A percentile compares a stretch with the other conserved stretches of the same genome.
phyloP scores from a whole-genome alignment of 2,888 invertebrate genomes.

The Aleiodes alternator region DNA sequence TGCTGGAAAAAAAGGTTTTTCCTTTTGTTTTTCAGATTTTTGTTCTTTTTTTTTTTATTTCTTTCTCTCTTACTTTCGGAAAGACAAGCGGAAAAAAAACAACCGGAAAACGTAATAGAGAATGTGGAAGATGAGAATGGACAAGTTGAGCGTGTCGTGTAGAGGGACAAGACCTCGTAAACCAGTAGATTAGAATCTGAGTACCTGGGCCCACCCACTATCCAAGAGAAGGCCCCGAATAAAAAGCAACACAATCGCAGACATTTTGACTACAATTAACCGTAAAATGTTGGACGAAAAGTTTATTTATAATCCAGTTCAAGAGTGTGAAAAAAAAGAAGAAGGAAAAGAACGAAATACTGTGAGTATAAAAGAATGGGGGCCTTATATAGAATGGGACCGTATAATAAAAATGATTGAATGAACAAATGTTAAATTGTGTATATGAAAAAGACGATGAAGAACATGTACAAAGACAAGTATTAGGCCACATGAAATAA shows the following conservation, averaged over 20 bases:
- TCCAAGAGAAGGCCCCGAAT: neutral
- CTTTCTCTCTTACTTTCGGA: too few species aligned
- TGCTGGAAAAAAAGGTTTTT: conserved; percentile 32
- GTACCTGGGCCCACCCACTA: conserved; percentile 70
- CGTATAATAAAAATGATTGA: conserved; percentile 50
- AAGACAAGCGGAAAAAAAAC: neutral
- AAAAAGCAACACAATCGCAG: conserved; percentile 51
- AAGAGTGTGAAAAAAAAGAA: conserved; percentile 44
- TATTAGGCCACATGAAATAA: conserved; percentile 41
- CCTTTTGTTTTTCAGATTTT: conserved; percentile 2
- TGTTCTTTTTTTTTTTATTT: neutral
- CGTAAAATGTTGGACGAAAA: conserved; percentile 63
- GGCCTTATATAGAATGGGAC: conserved; percentile 26
- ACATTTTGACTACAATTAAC: conserved; percentile 70
- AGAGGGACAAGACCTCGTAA: conserved; percentile 58
- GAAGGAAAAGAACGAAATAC: conserved; percentile 40
- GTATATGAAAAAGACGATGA: conserved; percentile 43
- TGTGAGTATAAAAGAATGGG: neutral
- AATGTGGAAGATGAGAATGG: conserved; percentile 44
- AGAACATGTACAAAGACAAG: conserved; percentile 50
- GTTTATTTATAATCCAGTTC: conserved; percentile 63
- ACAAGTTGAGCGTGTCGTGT: conserved; percentile 29
- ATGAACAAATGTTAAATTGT: conserved; percentile 43
- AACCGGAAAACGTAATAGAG: conserved; percentile 28
- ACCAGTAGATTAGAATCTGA: conserved; percentile 70